Conservation (phyloP, 2,888 invertebrate genomes). For the Megamerina dolium region DNA sequence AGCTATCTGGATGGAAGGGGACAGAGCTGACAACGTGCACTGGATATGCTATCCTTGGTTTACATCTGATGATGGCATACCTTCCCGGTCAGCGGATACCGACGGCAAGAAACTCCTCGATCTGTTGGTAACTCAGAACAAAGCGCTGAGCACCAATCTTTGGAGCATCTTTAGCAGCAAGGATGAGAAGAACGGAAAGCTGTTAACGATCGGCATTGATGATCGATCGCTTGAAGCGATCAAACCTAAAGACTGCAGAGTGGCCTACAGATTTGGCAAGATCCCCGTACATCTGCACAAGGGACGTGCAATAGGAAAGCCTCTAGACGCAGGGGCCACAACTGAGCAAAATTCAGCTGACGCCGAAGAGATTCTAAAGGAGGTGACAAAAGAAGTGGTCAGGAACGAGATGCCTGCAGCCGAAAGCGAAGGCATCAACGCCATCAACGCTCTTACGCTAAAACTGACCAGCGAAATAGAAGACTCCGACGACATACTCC, state of each 20-base stretch:
- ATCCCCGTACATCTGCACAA: not conserved
- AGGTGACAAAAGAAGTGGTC: not conserved
- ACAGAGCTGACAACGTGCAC: too few species aligned
- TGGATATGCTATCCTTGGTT: too few species aligned
- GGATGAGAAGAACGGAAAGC: too few species aligned
- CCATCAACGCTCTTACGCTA: not conserved
- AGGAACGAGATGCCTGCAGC: not conserved
- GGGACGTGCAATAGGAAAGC: not conserved
- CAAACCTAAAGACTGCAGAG: not conserved
- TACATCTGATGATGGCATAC: too few species aligned
- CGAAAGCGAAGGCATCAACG: not conserved
- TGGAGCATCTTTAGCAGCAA: too few species aligned
- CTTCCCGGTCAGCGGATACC: too few species aligned
- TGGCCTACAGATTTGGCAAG: not conserved
- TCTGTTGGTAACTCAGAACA: too few species aligned
- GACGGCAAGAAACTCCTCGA: too few species aligned
- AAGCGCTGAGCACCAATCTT: too few species aligned
- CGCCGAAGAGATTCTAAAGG: not conserved
- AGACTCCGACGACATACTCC: not conserved
- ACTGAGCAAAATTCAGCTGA: not conserved
- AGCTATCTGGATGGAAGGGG: too few species aligned
- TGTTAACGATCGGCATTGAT: too few species aligned
- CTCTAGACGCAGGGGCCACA: not conserved
- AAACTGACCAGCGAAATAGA: not conserved
- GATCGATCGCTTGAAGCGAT: too few species aligned